Evolutionary conservation across 2,113 vertebrate genomes (phyloP).

Genomic region (Carassius gibelio): DNA sequence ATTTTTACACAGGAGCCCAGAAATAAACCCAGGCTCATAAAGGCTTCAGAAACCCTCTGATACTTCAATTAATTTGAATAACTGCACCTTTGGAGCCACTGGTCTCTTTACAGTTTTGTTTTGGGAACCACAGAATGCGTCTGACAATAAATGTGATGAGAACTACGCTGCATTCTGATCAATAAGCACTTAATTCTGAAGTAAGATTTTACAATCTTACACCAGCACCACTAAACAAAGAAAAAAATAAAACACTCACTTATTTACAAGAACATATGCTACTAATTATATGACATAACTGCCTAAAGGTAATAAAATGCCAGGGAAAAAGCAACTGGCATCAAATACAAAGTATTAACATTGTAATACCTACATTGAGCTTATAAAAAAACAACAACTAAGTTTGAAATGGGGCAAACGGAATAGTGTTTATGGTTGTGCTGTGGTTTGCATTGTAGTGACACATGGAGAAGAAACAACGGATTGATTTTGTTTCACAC

Average conservation of each 20-base stretch:
- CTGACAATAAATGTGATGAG: neutral
- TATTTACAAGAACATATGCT: slow-evolving; percentile 48
- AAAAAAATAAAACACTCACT: slow-evolving; percentile 4
- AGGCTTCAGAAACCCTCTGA: neutral
- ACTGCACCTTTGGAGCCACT: neutral
- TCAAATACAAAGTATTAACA: slow-evolving; percentile 8
- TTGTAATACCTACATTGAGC: slow-evolving; percentile 10
- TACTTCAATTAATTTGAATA: neutral
- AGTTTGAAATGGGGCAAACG: slow-evolving; percentile 23
- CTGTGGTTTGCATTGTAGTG: slow-evolving; percentile 52
- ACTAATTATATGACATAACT: slow-evolving; percentile 44
- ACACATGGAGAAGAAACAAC: slow-evolving; percentile 33
- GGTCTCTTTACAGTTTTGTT: neutral
- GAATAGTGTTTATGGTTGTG: slow-evolving; percentile 42
- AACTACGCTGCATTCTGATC: neutral
- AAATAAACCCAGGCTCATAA: slow-evolving; percentile 5
- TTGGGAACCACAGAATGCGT: neutral
- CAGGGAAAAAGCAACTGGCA: slow-evolving; percentile 7
- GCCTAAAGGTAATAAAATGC: slow-evolving; percentile 41
- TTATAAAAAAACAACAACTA: neutral
- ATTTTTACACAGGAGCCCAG: slow-evolving; percentile 2
- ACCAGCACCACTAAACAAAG: too few relatives aligned
- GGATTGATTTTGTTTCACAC: slow-evolving; percentile 56
- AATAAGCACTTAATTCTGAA: slow-evolving; percentile 25
- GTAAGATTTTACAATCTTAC: neutral